Base-by-base conservation (phyloP, 2,797 vertebrate species). In the Botia kubotai region DNA sequence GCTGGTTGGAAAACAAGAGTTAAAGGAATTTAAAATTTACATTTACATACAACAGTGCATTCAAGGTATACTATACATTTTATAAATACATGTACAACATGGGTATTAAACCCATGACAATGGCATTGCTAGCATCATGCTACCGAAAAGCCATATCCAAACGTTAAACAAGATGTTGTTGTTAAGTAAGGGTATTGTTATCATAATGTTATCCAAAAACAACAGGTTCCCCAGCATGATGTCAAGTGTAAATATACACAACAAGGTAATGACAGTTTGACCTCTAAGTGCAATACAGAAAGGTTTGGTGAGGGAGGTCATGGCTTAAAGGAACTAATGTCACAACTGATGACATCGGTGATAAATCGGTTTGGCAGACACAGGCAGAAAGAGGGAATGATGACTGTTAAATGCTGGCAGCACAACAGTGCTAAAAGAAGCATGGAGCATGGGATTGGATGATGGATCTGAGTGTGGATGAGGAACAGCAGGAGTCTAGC, bases 301-400 rank as follows among this genome's bases (percentile, higher is more conserved):
- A 72, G 46, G 50, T 52, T 75, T 75, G n/a, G 10, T 21, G 62
- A 53, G 10, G 29, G 43, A 66, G 65, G 6, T 23, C n/a, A 66
- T 53, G 62, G 74, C 46, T 66, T 23, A 50, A 23, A 50, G 21
- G 46, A 63, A 75, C 58, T 75, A 17, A 62, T 39, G 48, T 43
- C 39, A 43, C 39, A 43, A 43, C 7, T 72, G 26, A 72, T 57
- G 10, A 19, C 52, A 21, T 62, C 6, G n/a, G n/a, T 46, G 72
- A 62, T 50, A 13, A 16, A 52, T 63, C 11, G 0, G 6, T 2
- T 0, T 65, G 46, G 8, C 23, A 36, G 11, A 36, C 13, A 43
- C 17, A 58, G 50, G 16, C 33, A 52, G 16, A 2, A 36, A 43
- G 16, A 63, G 58, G 5, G 13, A 52, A 52, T 65, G 6, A 65